A percentile compares a stretch with the other conserved stretches of the same genome.
Evolutionary conservation across 2,888 invertebrate genomes (phyloP).

Genomic region (Chrysolina haemoptera): DNA sequence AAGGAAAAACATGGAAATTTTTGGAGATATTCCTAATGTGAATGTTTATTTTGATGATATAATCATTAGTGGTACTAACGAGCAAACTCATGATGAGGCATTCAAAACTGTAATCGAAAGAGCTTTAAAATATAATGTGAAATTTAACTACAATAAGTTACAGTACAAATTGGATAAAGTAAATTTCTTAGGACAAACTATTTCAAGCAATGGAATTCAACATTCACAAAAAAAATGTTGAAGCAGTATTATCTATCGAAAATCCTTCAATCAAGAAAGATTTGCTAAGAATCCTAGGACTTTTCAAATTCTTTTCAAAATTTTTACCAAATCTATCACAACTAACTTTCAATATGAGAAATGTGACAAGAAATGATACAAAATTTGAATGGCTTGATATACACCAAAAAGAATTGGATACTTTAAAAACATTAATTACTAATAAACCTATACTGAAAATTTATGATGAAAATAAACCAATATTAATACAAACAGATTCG

Average conservation of each 20-base stretch:
- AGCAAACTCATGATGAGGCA: slow-evolving; percentile 4
- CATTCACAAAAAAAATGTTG: not conserved
- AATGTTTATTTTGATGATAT: slow-evolving; percentile 37
- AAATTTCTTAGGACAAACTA: no score
- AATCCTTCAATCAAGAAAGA: not conserved
- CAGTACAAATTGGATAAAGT: no score
- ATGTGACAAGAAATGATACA: not conserved
- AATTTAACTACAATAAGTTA: no score
- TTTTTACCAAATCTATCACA: not conserved
- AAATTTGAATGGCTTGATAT: not conserved
- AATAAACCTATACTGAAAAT: no score
- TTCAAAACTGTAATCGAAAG: not conserved
- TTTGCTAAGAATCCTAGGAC: not conserved
- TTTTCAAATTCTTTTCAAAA: not conserved
- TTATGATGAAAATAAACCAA: no score
- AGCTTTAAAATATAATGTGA: no score
- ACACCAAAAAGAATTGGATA: not conserved
- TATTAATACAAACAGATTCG: no score
- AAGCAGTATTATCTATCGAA: not conserved
- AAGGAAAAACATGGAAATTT: not conserved
- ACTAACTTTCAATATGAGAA: not conserved
- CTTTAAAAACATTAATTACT: not conserved
- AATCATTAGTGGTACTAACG: slow-evolving; percentile 18
- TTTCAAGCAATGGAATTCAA: not conserved
- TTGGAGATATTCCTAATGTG: slow-evolving; percentile 27